Evolutionary conservation across 2,113 vertebrate genomes (phyloP).

Genomic region (Zingel zingel): DNA sequence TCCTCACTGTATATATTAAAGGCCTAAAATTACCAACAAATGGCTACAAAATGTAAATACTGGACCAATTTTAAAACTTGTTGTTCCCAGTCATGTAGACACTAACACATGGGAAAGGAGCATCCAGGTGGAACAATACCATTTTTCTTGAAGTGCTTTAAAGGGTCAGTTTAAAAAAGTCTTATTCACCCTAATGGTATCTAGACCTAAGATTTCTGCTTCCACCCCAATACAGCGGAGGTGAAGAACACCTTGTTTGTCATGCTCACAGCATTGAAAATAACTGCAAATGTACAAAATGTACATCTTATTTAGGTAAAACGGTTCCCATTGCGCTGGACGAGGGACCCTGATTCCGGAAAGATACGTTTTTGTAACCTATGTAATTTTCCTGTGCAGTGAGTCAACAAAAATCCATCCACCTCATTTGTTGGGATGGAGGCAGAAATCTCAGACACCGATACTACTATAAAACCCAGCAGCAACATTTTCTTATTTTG

Average conservation of each 20-base stretch:
- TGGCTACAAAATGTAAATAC: too few relatives aligned
- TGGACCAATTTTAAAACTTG: too few relatives aligned
- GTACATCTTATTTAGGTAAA: neutral
- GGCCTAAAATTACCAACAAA: too few relatives aligned
- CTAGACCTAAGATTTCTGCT: neutral
- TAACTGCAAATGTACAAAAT: neutral
- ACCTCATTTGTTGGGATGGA: too few relatives aligned
- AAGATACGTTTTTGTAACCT: neutral
- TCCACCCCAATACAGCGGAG: neutral
- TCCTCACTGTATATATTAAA: too few relatives aligned
- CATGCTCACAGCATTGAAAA: neutral
- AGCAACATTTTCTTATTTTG: neutral
- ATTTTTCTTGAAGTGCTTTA: neutral
- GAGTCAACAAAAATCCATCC: neutral
- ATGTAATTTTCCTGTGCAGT: neutral
- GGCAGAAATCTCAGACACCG: too few relatives aligned
- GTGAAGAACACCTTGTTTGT: neutral
- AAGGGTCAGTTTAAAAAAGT: neutral
- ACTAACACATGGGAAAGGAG: too few relatives aligned
- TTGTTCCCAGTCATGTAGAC: too few relatives aligned
- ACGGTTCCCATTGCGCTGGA: neutral
- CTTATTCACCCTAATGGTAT: neutral
- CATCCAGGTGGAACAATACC: too few relatives aligned
- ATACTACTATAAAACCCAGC: neutral
- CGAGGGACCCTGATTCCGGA: neutral